Base-by-base conservation (phyloP, 2,797 vertebrate species). In the Siniperca scherzeri region DNA sequence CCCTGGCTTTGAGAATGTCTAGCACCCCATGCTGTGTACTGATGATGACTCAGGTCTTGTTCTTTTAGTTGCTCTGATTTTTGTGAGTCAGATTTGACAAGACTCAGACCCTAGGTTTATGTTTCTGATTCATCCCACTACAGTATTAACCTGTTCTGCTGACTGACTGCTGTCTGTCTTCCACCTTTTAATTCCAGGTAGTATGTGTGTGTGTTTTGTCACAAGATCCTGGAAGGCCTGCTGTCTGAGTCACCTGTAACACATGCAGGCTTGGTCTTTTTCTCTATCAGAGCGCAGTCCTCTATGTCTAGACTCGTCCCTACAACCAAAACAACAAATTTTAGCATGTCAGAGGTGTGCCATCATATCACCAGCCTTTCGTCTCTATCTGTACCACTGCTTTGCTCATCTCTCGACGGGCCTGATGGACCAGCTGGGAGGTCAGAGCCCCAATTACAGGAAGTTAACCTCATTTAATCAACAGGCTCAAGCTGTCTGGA, bases 381-480 rank as follows among this genome's bases (percentile, higher is more conserved):
- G 0, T 74, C 70, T 78, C 59, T 42, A 57, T 73, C 55, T 74
- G 64, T 59, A 42, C 30, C 36, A 8, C 3, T 4, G n/a, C 60
- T 77, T 72, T 67, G 52, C 83, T 83, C 83, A 70, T 60, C 81
- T 81, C 62, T 88, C 30, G 0, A 1, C 22, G 3, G 71, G 72
- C 70, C 68, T 53, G 36, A 53, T 10, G 1, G 22, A 85, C 50
- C 79, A 85, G 73, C 77, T 86, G 76, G 82, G 75, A 86, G 83
- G 91, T 89, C 84, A 85, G 57, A 76, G 83, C 52, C 77, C 77
- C 80, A 77, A 78, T 87, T 89, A 83, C 69, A 82, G 77, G 70
- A 88, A 81, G 87, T 85, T 74, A 89, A 82, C 83, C 75, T 82
- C 46, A 80, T 88, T 82, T 87, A 78, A 68, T 87, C 75, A 84